Conservation (phyloP, 2,888 invertebrate species). For the Dynastes tityus region DNA sequence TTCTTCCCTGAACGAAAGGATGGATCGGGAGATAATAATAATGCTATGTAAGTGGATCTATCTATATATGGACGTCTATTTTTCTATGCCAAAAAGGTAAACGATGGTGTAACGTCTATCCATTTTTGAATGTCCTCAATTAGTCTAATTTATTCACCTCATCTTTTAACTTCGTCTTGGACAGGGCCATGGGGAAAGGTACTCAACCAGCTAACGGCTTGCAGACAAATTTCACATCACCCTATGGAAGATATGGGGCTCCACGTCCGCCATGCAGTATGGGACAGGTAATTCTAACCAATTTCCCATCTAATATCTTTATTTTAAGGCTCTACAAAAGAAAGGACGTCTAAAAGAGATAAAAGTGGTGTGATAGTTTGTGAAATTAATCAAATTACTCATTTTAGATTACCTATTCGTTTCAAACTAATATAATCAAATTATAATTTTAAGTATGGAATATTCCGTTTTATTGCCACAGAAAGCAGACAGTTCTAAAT, state of each 20-base stretch:
- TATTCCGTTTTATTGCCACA: too few species aligned
- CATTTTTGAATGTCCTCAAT: too few species aligned
- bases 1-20: constrained; percentile 75
- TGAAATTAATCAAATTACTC: too few species aligned
- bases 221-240: constrained; percentile 66
- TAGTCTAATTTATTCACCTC: constrained; percentile 51
- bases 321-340: constrained; percentile 5
- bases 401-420: too few species aligned
- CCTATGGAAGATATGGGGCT: constrained; percentile 77
- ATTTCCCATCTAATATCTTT: background rate
- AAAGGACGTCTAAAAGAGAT: background rate
- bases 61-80: background rate
- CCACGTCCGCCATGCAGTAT: constrained; percentile 78
- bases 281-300: constrained; percentile 74
- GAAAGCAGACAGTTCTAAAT: too few species aligned
- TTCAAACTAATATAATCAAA: too few species aligned
- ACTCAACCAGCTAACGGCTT: constrained; percentile 67
- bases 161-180: constrained; percentile 52
- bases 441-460: too few species aligned
- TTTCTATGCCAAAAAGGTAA: too few species aligned
- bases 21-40: constrained; percentile 41
- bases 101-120: too few species aligned
- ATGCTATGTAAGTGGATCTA: constrained; percentile 55
- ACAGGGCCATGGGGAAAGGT: constrained; percentile 53
- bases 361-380: too few species aligned